phyloP scores from a whole-genome alignment of 2,113 vertebrate species.

The Phrynosoma platyrhinos region DNA sequence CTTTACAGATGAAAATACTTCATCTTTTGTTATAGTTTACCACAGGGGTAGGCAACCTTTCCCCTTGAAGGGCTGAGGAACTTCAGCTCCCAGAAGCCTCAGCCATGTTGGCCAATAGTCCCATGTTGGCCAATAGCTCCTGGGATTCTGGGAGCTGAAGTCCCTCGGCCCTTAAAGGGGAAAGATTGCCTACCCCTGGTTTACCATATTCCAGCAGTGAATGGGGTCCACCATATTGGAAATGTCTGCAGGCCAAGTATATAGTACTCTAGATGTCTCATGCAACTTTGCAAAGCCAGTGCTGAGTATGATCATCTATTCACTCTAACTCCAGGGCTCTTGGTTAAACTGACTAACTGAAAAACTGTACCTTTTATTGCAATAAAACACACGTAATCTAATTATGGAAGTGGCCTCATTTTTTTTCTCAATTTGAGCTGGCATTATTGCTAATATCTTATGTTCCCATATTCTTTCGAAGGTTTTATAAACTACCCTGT shows the following conservation, averaged over 20 bases:
- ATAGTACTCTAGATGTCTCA: background rate
- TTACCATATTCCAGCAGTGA: background rate
- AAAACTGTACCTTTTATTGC: background rate
- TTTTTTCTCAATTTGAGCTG: constrained; percentile 65
- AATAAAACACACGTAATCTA: constrained; percentile 41
- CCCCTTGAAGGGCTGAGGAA: no score
- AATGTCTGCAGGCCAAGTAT: background rate
- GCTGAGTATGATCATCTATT: background rate
- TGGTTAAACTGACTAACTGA: background rate
- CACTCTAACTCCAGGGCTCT: no score
- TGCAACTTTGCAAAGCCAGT: background rate
- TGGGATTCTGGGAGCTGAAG: no score
- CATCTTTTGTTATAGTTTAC: background rate
- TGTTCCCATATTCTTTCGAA: constrained; percentile 74
- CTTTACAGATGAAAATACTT: background rate
- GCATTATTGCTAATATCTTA: constrained; percentile 74
- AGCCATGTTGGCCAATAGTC: no score
- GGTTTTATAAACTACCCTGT: constrained; percentile 69
- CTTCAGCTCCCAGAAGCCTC: no score
- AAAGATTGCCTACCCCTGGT: no score
- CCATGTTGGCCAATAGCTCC: no score
- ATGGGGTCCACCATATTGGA: background rate
- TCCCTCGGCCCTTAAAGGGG: no score
- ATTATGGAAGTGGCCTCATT: constrained; percentile 63
- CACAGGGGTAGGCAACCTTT: no score